Evolutionary conservation across 2,113 vertebrate species (phyloP).

Genomic region (Istiophorus platypterus): DNA sequence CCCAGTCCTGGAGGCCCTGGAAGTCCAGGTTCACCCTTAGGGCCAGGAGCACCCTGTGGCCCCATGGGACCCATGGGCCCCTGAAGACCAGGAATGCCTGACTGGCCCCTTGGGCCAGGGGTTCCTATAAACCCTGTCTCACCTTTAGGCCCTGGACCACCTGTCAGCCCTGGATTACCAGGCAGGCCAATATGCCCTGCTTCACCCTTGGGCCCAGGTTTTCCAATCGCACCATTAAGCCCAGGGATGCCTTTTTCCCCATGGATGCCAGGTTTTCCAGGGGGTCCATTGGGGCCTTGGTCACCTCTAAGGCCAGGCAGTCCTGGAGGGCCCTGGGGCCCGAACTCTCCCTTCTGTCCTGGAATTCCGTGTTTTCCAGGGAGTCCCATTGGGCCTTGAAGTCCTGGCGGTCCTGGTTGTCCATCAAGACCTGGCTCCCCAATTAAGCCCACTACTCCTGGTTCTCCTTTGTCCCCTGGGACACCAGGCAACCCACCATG

Average conservation of each 20-base stretch:
- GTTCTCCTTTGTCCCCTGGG: slow-evolving; percentile 91
- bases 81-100: slow-evolving; percentile 94
- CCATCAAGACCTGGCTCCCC: slow-evolving; percentile 90
- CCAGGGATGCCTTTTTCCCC: slow-evolving; percentile 94
- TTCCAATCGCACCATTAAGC: slow-evolving; percentile 88
- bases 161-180: slow-evolving; percentile 89
- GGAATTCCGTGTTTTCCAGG: slow-evolving; percentile 93
- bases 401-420: slow-evolving; percentile 87
- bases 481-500: slow-evolving; percentile 87
- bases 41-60: slow-evolving; percentile 92
- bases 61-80: slow-evolving; percentile 95
- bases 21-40: slow-evolving; percentile 91
- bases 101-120: slow-evolving; percentile 91
- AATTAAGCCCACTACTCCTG: slow-evolving; percentile 87
- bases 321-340: slow-evolving; percentile 90
- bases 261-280: slow-evolving; percentile 90
- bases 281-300: slow-evolving; percentile 89
- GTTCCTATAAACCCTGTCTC: slow-evolving; percentile 90
- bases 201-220: slow-evolving; percentile 94
- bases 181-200: slow-evolving; percentile 90
- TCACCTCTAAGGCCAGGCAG: slow-evolving; percentile 91
- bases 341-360: slow-evolving; percentile 92
- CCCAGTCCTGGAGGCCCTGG: slow-evolving; percentile 90
- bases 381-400: slow-evolving; percentile 93
- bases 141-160: slow-evolving; percentile 89